Evolutionary conservation across 2,113 vertebrate genomes (phyloP).

Genomic region (Ailurus styani): DNA sequence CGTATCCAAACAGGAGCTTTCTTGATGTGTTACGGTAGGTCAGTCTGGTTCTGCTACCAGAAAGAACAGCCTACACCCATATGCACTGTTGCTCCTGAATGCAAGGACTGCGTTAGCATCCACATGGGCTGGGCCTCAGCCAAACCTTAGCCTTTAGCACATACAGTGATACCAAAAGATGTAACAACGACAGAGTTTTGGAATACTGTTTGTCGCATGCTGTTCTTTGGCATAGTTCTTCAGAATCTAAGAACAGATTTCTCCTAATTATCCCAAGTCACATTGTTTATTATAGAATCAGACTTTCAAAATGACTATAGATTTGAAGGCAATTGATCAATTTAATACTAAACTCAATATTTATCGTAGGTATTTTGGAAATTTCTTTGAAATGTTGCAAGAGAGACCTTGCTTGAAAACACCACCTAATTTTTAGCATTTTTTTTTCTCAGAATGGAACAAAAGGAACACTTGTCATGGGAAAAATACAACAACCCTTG

Average conservation of each 20-base stretch:
- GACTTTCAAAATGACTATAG: slow-evolving; percentile 28
- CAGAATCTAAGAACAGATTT: slow-evolving; percentile 63
- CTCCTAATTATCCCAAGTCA: slow-evolving; percentile 44
- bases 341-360: slow-evolving; percentile 23
- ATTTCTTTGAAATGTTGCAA: neutral
- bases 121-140: slow-evolving; percentile 38
- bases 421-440: neutral
- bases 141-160: slow-evolving; percentile 38
- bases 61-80: slow-evolving; percentile 68
- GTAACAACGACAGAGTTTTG: slow-evolving; percentile 37
- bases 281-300: slow-evolving; percentile 47
- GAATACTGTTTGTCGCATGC: slow-evolving; percentile 62
- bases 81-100: slow-evolving; percentile 46
- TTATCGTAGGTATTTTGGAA: neutral
- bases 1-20: slow-evolving; percentile 48
- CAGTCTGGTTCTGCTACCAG: slow-evolving; percentile 48
- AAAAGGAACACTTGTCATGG: neutral
- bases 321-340: neutral
- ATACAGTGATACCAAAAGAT: slow-evolving; percentile 49
- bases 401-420: neutral
- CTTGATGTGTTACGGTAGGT: slow-evolving; percentile 50
- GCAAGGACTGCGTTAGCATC: neutral
- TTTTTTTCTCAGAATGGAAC: neutral
- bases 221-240: slow-evolving; percentile 68
- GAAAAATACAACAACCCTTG: neutral